Evolutionary conservation across 2,797 vertebrate species (phyloP).

Genomic region (Leucoraja ocellata): DNA sequence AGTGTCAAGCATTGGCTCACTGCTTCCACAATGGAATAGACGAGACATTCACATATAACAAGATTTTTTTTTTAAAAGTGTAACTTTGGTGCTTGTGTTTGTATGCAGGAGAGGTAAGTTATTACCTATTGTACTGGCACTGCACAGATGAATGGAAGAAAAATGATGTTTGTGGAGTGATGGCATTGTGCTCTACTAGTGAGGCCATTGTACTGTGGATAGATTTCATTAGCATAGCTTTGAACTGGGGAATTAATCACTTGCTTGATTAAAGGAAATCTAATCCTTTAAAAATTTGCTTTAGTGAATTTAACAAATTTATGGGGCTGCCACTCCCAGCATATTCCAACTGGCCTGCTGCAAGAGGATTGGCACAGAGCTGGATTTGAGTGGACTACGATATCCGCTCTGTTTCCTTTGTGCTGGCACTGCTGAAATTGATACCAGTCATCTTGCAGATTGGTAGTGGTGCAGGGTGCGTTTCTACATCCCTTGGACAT

Average conservation of each 20-base stretch:
- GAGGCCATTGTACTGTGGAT: neutral
- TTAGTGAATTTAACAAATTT: neutral
- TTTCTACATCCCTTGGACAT: too few relatives aligned
- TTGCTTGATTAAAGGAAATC: neutral
- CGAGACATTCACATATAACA: neutral
- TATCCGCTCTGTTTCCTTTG: neutral
- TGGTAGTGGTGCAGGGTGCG: too few relatives aligned
- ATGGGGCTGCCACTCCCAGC: neutral
- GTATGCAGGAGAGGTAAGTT: neutral
- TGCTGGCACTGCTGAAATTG: neutral
- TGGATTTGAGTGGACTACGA: neutral
- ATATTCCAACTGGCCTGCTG: neutral
- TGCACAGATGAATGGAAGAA: conserved; percentile 6
- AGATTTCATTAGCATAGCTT: neutral
- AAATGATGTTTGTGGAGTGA: neutral
- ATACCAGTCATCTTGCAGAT: neutral
- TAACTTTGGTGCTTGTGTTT: neutral
- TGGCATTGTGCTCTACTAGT: neutral
- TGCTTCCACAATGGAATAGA: neutral
- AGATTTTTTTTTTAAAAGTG: too few relatives aligned
- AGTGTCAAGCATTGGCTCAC: neutral
- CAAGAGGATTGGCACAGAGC: neutral
- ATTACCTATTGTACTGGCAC: conserved; percentile 8
- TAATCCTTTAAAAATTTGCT: neutral
- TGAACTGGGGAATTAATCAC: conserved; percentile 28